These are phyloP conservation scores for Heterochromis multidens DNA, from an alignment of 2,113 vertebrate genomes.

Conservation along the genomic window DNA sequence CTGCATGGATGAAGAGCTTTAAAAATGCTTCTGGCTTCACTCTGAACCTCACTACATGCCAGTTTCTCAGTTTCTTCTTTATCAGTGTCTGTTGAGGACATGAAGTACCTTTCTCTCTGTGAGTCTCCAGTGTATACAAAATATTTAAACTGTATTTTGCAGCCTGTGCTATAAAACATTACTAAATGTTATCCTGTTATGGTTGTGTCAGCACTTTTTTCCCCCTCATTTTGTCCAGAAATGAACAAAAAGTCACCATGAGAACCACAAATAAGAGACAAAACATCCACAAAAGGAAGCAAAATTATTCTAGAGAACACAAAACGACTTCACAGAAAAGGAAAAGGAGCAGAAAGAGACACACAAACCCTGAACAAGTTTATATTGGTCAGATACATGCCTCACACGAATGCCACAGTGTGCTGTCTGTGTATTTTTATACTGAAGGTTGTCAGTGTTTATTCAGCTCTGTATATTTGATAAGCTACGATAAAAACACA, in stretches of 20 bases:
- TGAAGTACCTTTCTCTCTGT: background rate
- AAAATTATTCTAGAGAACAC: background rate
- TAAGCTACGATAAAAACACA: slow-evolving; percentile 34
- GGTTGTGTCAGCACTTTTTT: background rate
- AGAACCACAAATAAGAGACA: background rate
- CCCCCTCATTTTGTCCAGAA: background rate
- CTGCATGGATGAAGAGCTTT: background rate
- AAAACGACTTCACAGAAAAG: background rate
- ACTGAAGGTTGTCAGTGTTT: slow-evolving; percentile 6
- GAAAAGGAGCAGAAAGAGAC: background rate
- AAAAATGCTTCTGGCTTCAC: background rate
- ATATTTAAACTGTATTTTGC: background rate
- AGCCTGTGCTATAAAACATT: background rate
- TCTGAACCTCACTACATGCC: background rate
- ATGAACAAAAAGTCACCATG: background rate
- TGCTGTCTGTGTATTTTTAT: background rate
- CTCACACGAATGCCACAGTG: background rate
- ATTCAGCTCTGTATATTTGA: slow-evolving; percentile 37
- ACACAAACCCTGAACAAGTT: background rate
- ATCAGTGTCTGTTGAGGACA: slow-evolving; percentile 17
- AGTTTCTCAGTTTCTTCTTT: slow-evolving; percentile 24
- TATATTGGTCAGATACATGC: background rate
- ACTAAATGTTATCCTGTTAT: background rate
- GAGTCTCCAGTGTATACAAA: background rate
- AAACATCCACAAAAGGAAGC: background rate